Percentiles rank a stretch among this genome's conserved stretches.
phyloP scores from a whole-genome alignment of 2,888 invertebrate genomes.

The Eupithecia vulgata region DNA sequence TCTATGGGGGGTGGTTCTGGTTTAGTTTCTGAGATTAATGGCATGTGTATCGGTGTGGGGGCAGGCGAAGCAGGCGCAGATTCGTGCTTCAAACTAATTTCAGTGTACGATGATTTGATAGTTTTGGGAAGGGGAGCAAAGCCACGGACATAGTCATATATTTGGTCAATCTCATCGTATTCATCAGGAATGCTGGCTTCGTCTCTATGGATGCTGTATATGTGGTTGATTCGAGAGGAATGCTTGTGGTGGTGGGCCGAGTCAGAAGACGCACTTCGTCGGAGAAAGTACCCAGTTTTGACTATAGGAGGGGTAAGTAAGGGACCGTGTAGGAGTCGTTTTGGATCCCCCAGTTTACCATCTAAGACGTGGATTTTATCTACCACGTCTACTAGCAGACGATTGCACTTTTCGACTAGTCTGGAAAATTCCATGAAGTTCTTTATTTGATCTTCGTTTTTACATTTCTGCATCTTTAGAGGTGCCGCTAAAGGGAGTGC shows the following conservation, averaged over 20 bases:
- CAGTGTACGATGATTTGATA: conserved; percentile 86
- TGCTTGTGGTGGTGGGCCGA: conserved; percentile 85
- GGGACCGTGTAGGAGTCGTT: conserved; percentile 74
- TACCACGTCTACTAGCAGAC: conserved; percentile 89
- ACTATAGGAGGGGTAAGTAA: conserved; percentile 75
- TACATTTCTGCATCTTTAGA: conserved; percentile 91
- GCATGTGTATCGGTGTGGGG: conserved; percentile 83
- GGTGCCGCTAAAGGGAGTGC: conserved; percentile 94
- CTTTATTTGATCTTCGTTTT: conserved; percentile 92
- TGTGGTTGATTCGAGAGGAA: conserved; percentile 79
- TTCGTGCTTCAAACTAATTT: conserved; percentile 75
- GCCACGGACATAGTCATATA: conserved; percentile 97
- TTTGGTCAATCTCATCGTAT: conserved; percentile 98
- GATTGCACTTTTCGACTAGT: conserved; percentile 90
- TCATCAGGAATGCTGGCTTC: conserved; percentile 89
- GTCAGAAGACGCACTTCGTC: conserved; percentile 91
- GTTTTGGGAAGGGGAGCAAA: conserved; percentile 95
- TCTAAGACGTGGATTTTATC: conserved; percentile 92
- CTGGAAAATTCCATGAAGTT: conserved; percentile 90
- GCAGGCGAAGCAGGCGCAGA: conserved; percentile 84
- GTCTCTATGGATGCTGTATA: conserved; percentile 85
- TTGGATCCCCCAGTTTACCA: conserved; percentile 89
- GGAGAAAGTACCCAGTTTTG: conserved; percentile 88
- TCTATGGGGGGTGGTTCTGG: conserved; percentile 96
- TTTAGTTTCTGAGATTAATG: conserved; percentile 85